These are phyloP conservation scores for Invenusta paracnida DNA, from an alignment of 2,888 invertebrate species.

Conservation along the genomic window DNA sequence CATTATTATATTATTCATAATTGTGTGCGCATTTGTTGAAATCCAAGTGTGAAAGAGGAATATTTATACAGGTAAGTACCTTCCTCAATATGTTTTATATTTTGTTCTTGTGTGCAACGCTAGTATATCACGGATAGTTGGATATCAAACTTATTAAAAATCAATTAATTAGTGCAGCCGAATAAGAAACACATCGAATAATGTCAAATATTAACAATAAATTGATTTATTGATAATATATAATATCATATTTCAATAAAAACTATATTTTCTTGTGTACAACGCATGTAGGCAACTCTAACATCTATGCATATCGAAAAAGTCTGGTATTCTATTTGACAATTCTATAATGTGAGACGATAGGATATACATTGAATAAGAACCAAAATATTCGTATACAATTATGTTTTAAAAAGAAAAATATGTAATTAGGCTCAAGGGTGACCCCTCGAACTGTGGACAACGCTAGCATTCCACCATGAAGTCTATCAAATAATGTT, in stretches of 20 bases:
- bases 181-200: constrained; percentile 16
- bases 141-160: constrained; percentile 1
- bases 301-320: neutral
- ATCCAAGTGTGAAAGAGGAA: neutral
- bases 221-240: neutral
- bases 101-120: neutral
- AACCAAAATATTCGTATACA: neutral
- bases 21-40: neutral
- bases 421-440: neutral
- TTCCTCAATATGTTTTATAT: neutral
- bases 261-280: constrained; percentile 21
- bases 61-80: neutral
- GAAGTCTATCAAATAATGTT: neutral
- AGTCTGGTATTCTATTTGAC: neutral
- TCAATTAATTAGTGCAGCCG: neutral
- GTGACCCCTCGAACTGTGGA: neutral
- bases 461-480: neutral
- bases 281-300: neutral
- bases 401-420: neutral
- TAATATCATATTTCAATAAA: constrained; percentile 2
- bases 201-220: neutral
- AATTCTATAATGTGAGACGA: neutral
- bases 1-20: neutral
- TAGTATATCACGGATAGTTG: neutral
- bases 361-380: neutral